A percentile compares a stretch with the other conserved stretches of the same genome.
Conservation (phyloP, 2,888 invertebrate genomes). For the Acrocyrtus sp. region DNA sequence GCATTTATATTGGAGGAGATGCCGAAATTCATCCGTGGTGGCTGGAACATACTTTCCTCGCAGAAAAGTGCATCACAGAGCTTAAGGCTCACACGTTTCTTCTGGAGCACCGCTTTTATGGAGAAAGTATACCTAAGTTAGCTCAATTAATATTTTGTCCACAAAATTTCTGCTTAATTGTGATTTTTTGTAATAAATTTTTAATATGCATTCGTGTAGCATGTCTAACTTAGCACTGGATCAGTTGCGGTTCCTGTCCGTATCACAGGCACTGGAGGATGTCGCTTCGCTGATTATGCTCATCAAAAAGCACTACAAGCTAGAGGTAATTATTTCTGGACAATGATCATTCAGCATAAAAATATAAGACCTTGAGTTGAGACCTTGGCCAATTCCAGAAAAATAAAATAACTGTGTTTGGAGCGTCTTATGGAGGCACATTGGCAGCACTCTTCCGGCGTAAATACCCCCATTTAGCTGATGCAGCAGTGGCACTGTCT, state of each 20-base stretch:
- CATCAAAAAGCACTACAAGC: constrained; percentile 7
- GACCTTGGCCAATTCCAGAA: not conserved
- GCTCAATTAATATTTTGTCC: too few relatives aligned
- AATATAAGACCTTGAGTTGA: not conserved
- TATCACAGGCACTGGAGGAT: constrained; percentile 33
- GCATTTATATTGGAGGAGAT: constrained; percentile 34
- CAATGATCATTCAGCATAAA: not conserved
- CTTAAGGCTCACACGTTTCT: constrained; percentile 20
- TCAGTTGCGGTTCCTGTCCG: constrained; percentile 8
- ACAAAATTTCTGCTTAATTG: too few relatives aligned
- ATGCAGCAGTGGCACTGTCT: constrained; percentile 30
- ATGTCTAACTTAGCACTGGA: not conserved
- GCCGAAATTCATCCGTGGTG: constrained; percentile 28
- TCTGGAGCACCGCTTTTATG: constrained; percentile 31
- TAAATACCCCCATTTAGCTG: constrained; percentile 27
- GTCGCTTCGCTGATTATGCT: constrained; percentile 1
- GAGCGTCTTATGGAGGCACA: constrained; percentile 28
- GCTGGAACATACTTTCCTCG: constrained; percentile 16
- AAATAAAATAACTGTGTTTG: constrained; percentile 29
- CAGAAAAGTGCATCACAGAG: constrained; percentile 8
- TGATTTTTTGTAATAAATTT: too few relatives aligned
- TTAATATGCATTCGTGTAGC: too few relatives aligned
- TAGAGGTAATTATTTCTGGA: constrained; percentile 25
- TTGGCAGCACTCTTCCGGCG: constrained; percentile 26
- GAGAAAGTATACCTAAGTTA: constrained; percentile 25